A percentile compares a stretch with the other conserved stretches of the same genome.
Evolutionary conservation across 1,140 invertebrate species (phyloP).

Genomic region (Drosophila pandora): DNA sequence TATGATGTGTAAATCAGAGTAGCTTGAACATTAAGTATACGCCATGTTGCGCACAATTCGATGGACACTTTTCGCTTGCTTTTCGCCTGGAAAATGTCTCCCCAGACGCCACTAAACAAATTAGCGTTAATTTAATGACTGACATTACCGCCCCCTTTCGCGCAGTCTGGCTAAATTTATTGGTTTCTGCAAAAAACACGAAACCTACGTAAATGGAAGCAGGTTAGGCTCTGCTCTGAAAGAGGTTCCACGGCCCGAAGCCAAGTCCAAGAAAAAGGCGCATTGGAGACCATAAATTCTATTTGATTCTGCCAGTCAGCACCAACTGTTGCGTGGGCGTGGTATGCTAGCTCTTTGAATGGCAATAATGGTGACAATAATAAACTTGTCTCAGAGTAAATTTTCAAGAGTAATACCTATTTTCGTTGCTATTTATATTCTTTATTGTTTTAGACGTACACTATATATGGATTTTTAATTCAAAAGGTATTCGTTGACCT

Average conservation of each 20-base stretch:
- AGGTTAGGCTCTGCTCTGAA: constrained; percentile 31
- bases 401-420: not conserved
- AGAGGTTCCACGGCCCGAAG: constrained; percentile 5
- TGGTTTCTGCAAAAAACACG: constrained; percentile 33
- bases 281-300: constrained; percentile 66
- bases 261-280: constrained; percentile 14
- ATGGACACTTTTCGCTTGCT: constrained; percentile 53
- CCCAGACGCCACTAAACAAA: constrained; percentile 80
- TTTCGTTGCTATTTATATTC: not conserved
- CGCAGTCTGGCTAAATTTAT: constrained; percentile 60
- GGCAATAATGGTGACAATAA: constrained; percentile 44
- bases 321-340: constrained; percentile 73
- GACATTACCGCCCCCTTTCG: constrained; percentile 58
- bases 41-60: constrained; percentile 17
- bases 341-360: constrained; percentile 39
- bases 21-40: constrained; percentile 37
- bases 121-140: constrained; percentile 82
- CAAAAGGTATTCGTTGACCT: too few relatives aligned
- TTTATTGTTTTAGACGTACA: not conserved
- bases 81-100: constrained; percentile 57
- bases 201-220: constrained; percentile 33
- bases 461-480: too few relatives aligned
- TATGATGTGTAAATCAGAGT: constrained; percentile 36
- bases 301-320: constrained; percentile 69
- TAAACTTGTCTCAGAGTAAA: constrained; percentile 33